phyloP scores from a whole-genome alignment of 2,797 vertebrate genomes.

The Agapornis canus region DNA sequence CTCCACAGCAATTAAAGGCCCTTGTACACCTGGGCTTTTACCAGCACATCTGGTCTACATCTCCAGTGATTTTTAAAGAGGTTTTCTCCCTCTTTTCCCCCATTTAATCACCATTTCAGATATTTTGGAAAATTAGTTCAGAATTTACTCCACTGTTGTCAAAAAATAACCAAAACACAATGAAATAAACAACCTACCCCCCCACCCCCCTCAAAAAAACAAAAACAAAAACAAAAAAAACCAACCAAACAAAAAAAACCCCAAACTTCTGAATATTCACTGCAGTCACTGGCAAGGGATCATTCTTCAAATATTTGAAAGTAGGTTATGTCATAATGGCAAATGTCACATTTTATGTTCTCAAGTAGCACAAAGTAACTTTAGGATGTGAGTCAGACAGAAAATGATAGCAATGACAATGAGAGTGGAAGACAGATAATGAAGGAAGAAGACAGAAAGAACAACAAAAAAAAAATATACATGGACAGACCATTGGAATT shows the following conservation, averaged over 20 bases:
- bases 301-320: not conserved
- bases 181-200: not conserved
- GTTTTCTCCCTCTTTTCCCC: not conserved
- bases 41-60: not conserved
- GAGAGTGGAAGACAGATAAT: not conserved
- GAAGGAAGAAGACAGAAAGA: not conserved
- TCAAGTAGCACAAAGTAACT: not conserved
- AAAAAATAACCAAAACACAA: not conserved
- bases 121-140: not conserved
- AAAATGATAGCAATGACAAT: not conserved
- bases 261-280: not conserved
- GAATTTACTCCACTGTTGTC: not conserved
- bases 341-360: not conserved
- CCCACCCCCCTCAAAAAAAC: rapidly evolving
- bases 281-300: not conserved
- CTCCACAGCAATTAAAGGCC: not conserved
- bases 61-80: not conserved
- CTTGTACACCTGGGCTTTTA: not conserved
- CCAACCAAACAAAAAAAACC: not conserved
- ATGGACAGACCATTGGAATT: not conserved
- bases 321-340: not conserved
- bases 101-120: not conserved
- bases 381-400: rapidly evolving
- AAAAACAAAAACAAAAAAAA: not conserved
- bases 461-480: not conserved